phyloP scores from a whole-genome alignment of 1,140 invertebrate genomes.

The Sycophila sp. region DNA sequence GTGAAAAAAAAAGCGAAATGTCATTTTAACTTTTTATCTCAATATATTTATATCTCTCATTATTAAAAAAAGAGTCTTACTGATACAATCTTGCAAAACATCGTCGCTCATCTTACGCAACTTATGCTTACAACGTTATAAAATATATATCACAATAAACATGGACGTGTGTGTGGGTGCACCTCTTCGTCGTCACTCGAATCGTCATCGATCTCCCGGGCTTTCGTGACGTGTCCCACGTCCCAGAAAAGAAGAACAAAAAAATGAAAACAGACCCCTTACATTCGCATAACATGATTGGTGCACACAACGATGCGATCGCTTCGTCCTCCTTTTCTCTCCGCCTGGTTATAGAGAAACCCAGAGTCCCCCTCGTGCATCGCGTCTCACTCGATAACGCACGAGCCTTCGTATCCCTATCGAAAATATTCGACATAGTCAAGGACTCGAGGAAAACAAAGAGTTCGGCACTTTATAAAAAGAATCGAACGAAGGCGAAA shows the following conservation, averaged over 20 bases:
- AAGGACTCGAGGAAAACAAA: not conserved
- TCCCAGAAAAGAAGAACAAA: too few species aligned
- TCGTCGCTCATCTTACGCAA: slow-evolving; percentile 33
- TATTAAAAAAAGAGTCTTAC: slow-evolving; percentile 50
- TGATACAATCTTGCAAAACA: slow-evolving; percentile 39
- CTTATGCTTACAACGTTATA: slow-evolving; percentile 37
- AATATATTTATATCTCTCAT: slow-evolving; percentile 43
- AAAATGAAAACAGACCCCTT: too few species aligned
- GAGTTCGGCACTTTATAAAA: not conserved
- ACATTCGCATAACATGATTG: not conserved
- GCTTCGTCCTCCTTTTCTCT: not conserved
- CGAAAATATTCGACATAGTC: not conserved
- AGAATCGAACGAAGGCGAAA: not conserved
- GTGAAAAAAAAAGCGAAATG: not conserved
- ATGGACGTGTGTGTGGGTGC: slow-evolving; percentile 45
- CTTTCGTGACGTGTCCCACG: not conserved
- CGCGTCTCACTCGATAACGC: not conserved
- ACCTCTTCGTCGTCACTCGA: not conserved
- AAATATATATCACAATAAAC: slow-evolving; percentile 52
- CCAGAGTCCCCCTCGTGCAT: too few species aligned
- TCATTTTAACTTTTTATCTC: not conserved
- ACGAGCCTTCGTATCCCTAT: not conserved
- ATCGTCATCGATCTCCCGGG: slow-evolving; percentile 7
- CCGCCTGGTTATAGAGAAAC: too few species aligned
- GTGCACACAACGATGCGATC: not conserved